phyloP scores from a whole-genome alignment of 2,888 invertebrate species.

The Ormyrus pomaceus region DNA sequence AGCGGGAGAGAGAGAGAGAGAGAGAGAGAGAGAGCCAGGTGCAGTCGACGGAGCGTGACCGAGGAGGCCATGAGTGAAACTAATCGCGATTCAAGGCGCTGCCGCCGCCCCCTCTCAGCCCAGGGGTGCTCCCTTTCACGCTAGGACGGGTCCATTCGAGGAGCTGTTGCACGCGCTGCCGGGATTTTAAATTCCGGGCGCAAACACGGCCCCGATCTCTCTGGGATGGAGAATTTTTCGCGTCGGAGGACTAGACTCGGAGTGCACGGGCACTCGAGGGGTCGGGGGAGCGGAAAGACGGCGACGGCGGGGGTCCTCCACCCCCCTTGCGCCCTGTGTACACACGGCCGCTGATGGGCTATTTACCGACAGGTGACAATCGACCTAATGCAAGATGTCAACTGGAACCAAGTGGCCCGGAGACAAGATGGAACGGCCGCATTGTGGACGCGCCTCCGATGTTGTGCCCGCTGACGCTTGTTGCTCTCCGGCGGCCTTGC shows the following conservation, averaged over 20 bases:
- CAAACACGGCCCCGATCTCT: conserved; percentile 3
- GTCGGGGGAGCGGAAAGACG: background rate
- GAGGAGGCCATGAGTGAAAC: conserved; percentile 63
- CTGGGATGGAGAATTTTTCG: no score
- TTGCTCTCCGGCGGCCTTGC: conserved; percentile 7
- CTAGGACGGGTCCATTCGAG: background rate
- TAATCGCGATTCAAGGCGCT: conserved; percentile 63
- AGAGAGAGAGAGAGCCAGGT: conserved; percentile 61
- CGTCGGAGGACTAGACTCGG: background rate
- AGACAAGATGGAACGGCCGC: background rate
- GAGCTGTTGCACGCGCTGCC: conserved; percentile 8
- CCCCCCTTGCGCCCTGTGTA: conserved; percentile 4
- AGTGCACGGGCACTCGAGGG: background rate
- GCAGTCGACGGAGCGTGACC: conserved; percentile 63
- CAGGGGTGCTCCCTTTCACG: conserved; percentile 44
- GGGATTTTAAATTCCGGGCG: conserved; percentile 36
- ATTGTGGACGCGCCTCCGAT: background rate
- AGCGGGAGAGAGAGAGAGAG: background rate
- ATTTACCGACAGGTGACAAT: conserved; percentile 52
- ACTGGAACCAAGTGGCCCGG: conserved; percentile 34
- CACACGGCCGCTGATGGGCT: conserved; percentile 38
- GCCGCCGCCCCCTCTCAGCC: conserved; percentile 48
- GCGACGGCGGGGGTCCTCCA: conserved; percentile 24
- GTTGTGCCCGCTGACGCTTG: background rate
- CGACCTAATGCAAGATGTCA: conserved; percentile 46